A percentile compares a stretch with the other conserved stretches of the same genome.
Evolutionary conservation across 23 tunicate species (phyloP).

Genomic region (Styela plicata): DNA sequence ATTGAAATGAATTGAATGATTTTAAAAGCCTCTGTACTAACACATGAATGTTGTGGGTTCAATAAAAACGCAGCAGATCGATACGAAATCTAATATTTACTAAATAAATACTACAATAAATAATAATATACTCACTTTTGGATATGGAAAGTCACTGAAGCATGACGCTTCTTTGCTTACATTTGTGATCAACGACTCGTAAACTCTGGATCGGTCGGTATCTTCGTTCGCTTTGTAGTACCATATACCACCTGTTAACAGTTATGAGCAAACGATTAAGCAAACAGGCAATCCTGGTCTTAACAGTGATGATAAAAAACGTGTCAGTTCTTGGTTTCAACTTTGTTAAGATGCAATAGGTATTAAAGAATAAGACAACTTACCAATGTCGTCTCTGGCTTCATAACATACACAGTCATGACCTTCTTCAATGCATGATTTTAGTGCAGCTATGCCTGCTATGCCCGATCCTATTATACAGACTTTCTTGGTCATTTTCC

Average conservation of each 20-base stretch:
- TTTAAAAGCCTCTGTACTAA: too few relatives aligned
- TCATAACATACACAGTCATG: constrained; percentile 55
- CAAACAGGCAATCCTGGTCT: constrained; percentile 30
- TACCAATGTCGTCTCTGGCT: constrained; percentile 46
- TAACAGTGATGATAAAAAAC: constrained; percentile 34
- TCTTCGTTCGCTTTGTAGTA: constrained; percentile 23
- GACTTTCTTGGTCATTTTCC: constrained; percentile 32
- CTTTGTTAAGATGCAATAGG: background rate
- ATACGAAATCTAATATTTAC: too few relatives aligned
- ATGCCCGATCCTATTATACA: constrained; percentile 71
- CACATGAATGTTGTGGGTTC: too few relatives aligned
- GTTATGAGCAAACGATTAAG: too few relatives aligned
- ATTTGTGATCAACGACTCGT: constrained; percentile 48
- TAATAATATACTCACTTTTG: too few relatives aligned
- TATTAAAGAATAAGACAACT: background rate
- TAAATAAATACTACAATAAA: too few relatives aligned
- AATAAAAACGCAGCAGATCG: too few relatives aligned
- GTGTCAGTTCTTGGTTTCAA: constrained; percentile 32
- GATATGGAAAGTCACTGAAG: constrained; percentile 65
- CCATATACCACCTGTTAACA: constrained; percentile 82
- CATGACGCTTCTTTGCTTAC: constrained; percentile 51
- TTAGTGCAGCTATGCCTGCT: constrained; percentile 46
- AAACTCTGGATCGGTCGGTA: constrained; percentile 27
- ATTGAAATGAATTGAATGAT: too few relatives aligned
- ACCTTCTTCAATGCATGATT: constrained; percentile 62